These are phyloP conservation scores for Stenotaenia linearis DNA, from an alignment of 2,888 invertebrate genomes.

Conservation along the genomic window DNA sequence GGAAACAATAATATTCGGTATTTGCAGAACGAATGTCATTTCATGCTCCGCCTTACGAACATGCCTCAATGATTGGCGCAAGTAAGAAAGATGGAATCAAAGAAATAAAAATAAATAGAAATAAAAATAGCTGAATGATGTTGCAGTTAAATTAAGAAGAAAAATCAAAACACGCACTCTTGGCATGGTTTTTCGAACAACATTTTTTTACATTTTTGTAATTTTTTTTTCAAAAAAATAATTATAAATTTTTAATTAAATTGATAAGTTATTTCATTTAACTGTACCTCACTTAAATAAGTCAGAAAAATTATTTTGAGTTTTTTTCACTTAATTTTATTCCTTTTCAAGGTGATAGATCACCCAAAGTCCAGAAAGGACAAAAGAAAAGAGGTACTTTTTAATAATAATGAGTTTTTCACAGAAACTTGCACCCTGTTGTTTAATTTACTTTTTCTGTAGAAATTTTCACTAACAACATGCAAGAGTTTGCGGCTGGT, in stretches of 20 bases:
- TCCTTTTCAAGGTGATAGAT: conserved; percentile 26
- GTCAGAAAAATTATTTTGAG: not conserved
- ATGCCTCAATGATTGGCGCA: not conserved
- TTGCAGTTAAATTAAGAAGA: not conserved
- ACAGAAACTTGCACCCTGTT: not conserved
- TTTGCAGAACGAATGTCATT: not conserved
- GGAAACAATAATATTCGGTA: not conserved
- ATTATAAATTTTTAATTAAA: too few species aligned
- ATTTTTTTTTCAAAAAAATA: too few species aligned
- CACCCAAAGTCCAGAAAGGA: conserved; percentile 14
- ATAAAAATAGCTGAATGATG: not conserved
- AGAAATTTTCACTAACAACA: not conserved
- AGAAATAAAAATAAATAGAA: not conserved
- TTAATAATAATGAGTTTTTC: not conserved
- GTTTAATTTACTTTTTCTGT: not conserved
- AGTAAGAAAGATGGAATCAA: not conserved
- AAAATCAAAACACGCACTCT: not conserved
- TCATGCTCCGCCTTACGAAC: not conserved
- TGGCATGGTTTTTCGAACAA: not conserved
- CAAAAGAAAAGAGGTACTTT: conserved; percentile 30
- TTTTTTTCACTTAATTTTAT: not conserved
- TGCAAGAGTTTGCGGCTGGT: too few species aligned
- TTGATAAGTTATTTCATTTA: too few species aligned
- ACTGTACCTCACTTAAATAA: too few species aligned
- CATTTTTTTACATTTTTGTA: not conserved